Evolutionary conservation across 2,113 vertebrate species (phyloP).

Genomic region (Pteronura brasiliensis): DNA sequence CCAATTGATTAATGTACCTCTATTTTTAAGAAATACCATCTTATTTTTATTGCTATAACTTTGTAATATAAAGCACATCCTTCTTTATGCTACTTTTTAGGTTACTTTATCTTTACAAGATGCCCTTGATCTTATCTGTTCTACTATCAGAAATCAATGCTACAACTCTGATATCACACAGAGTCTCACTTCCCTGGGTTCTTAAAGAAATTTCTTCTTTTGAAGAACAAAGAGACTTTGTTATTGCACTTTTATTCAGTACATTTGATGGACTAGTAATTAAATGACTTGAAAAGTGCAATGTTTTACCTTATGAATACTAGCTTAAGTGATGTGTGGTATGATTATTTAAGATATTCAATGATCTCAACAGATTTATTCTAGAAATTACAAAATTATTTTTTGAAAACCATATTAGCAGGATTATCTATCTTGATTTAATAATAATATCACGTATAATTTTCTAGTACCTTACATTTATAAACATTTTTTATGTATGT

Average conservation of each 20-base stretch:
- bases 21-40: background rate
- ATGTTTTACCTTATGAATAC: background rate
- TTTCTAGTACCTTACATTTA: background rate
- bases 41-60: background rate
- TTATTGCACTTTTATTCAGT: background rate
- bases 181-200: background rate
- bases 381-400: background rate
- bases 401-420: background rate
- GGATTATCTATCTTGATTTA: background rate
- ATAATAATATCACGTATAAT: background rate
- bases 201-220: background rate
- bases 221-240: conserved; percentile 9
- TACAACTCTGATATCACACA: background rate
- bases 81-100: background rate
- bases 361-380: background rate
- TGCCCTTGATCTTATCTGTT: background rate
- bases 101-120: background rate
- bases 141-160: background rate
- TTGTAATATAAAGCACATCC: background rate
- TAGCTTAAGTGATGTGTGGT: background rate
- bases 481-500: background rate
- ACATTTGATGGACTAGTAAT: background rate
- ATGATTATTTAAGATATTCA: background rate
- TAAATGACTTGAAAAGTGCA: background rate
- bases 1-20: background rate